Evolutionary conservation across 2,888 invertebrate species (phyloP), one percentile per base, ranked within the genome.

Genomic region (Eristalinus sepulchralis): DNA sequence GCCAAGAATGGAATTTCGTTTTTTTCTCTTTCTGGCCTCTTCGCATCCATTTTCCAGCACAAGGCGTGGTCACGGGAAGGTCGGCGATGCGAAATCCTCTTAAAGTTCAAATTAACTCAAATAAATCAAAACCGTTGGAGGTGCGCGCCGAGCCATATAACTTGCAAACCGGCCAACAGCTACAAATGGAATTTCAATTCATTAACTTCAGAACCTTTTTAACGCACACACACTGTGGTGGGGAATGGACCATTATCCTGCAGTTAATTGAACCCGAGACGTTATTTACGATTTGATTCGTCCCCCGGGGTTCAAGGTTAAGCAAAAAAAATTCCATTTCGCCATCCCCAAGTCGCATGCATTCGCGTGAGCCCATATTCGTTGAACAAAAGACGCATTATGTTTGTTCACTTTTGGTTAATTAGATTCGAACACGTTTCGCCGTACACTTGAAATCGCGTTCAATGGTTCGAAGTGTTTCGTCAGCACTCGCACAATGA

Each of bases 101-200:
- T 17, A 36, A 73, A 63, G 83, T 83, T 73, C 62, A 78, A 63
- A 63, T 83, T 39, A 83, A 78, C 62, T 53, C 68, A 57, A 73
- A 78, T 78, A 83, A 83, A 83, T 78, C 83, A 83, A 75, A 68
- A 63, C 22, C 24, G 57, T 13, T 17, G 57, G 10, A 31, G 24
- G 34, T 27, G 27, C 34, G 31, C 36, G 22, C n/a, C 17, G 17
- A 34, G 47, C 24, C 63, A 57, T 64, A 22, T 57, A 81, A 68
- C 79, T 72, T 31, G 33, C 67, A 57, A n/a, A 10, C 24, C 36
- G 53, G 34, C 36, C 34, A 47, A 66, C 62, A 27, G 47, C 84
- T 71, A 70, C 73, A 75, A 77, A 80, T 85, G 77, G 77, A 85
- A 85, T 77, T 70, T 85, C 68, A 78, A 77, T 85, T 85, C 81